Evolutionary conservation across 2,797 vertebrate genomes (phyloP), one percentile per base, ranked within the genome.

Genomic region (Hyperoplus immaculatus): DNA sequence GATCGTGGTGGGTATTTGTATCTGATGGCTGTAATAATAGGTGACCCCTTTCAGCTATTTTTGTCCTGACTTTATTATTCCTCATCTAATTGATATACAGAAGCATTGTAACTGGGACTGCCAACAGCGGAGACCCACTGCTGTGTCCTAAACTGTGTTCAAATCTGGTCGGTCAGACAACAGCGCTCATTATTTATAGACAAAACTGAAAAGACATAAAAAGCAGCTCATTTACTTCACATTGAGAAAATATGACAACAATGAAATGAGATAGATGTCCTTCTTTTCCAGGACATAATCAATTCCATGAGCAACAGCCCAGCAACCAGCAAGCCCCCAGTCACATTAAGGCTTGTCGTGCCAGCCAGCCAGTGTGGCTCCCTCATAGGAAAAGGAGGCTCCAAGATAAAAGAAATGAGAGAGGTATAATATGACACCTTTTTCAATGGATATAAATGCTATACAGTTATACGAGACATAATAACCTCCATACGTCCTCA

Each of bases 301-400:
- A 99, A 97, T 88, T 99, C 98, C 58, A 99, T 99, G 98, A 99
- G 97, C 94, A 99, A 98, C 95, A 99, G 98, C 84, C 97, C 97
- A 29, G 97, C 97, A 50, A 97, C 97, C 89, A 99, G 97, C 94
- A 98, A 98, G 80, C 97, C 97, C 38, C 97, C 97, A 0, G 97
- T 99, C 85, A 99, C 97, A 0, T 91, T 99, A 88, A 93, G 97
- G 72, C 90, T 99, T 39, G 97, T 99, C 0, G 97, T 98, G 61
- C 97, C 97, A 0, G 97, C 97, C 38, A 98, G 97, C 75, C 97
- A 98, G 88, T 98, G 97, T 0, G 97, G 97, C 79, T 98, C 97
- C 10, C 96, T 98, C 85, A 98, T 98, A 0, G 97, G 97, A 67
- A 98, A 98, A 92, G 97, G 97, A 54, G 97, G 97, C 78, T 98